A percentile compares a stretch with the other conserved stretches of the same genome.
Conservation (phyloP, 1,140 invertebrate genomes). For the Epicauta chinensis region DNA sequence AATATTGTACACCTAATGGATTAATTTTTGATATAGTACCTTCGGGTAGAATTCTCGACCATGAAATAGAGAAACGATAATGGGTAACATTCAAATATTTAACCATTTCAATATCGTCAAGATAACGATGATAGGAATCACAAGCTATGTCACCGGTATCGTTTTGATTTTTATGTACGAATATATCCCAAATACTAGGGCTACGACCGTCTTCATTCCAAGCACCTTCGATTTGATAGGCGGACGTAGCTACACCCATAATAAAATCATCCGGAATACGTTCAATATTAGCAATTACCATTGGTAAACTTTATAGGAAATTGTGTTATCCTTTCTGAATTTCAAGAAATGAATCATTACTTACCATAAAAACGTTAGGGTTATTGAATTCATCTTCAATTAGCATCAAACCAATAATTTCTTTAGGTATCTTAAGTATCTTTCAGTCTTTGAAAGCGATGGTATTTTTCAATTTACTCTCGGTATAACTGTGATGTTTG, state of each 20-base stretch:
- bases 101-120: constrained; percentile 47
- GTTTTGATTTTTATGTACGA: constrained; percentile 45
- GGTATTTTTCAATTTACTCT: too few relatives aligned
- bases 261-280: constrained; percentile 46
- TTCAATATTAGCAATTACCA: too few relatives aligned
- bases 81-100: constrained; percentile 44
- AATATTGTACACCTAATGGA: constrained; percentile 54
- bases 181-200: constrained; percentile 52
- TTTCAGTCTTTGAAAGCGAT: too few relatives aligned
- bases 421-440: too few relatives aligned
- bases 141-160: constrained; percentile 51
- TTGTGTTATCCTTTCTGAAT: too few relatives aligned
- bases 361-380: too few relatives aligned
- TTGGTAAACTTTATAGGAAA: too few relatives aligned
- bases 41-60: constrained; percentile 41
- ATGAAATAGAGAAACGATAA: constrained; percentile 54
- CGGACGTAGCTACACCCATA: constrained; percentile 34
- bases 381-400: too few relatives aligned
- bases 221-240: constrained; percentile 41
- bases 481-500: too few relatives aligned
- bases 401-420: too few relatives aligned
- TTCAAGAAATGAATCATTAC: too few relatives aligned
- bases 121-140: constrained; percentile 52
- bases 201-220: constrained; percentile 42
- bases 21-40: not conserved